Evolutionary conservation across 2,797 vertebrate genomes (phyloP), one percentile per base, ranked within the genome.

Genomic region (Oreochromis mossambicus): DNA sequence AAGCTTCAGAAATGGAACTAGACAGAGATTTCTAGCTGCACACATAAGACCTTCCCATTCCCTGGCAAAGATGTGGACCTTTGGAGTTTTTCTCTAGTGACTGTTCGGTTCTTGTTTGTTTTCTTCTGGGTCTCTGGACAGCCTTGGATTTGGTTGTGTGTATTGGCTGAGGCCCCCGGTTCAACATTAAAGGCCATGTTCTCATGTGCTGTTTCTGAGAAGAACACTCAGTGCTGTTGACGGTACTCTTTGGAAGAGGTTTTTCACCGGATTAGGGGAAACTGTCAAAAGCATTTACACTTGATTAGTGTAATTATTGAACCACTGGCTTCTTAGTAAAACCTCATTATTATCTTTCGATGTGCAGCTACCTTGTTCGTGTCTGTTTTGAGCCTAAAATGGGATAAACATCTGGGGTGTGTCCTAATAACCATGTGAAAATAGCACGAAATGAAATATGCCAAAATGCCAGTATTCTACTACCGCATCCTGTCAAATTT

Each of bases 21-120:
- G 24, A 78, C 26, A 43, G 51, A 73, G 80, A 86, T 61, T 90
- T 54, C 70, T 68, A 51, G 82, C 81, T 68, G 83, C n/a, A 81
- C 88, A 52, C 68, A 75, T 21, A 50, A 85, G 81, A 82, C 78
- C 68, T 24, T 58, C 46, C 7, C 61, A 48, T 81, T 89, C 68
- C 38, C 54, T 87, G 76, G 89, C 73, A 81, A 86, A 80, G 58
- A 87, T 56, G 43, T 55, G 43, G 79, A 82, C 58, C 15, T 78
- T 88, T 78, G 36, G 77, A 68, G 38, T 75, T 80, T 78, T 87
- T 86, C 58, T 87, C 86, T 76, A 68, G 21, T 80, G 73, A 24
- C 61, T 70, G 68, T 90, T 89, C 3, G 2, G 24, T 86, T 88
- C 82, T 78, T 93, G 92, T 93, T 93, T 92, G 85, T 91, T 92